Base-by-base conservation (phyloP, 2,888 invertebrate genomes). In the Hypselothyrea guttata region DNA sequence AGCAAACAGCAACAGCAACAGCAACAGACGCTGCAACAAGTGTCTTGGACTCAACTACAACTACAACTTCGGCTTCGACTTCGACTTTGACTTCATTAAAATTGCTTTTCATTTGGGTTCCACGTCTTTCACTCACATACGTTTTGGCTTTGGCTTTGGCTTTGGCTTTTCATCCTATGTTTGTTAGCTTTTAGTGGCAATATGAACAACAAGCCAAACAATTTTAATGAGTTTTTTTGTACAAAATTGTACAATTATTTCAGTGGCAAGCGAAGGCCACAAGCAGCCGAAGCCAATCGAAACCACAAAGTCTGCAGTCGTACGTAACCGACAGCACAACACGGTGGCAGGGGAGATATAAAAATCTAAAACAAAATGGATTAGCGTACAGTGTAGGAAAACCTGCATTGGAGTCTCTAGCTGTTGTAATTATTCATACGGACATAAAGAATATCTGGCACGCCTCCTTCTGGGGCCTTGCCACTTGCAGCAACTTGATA, bases 171-270 rank as follows among this genome's bases (percentile, higher is more conserved):
- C n/a, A n/a, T n/a, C n/a, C n/a, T n/a, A n/a, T n/a, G n/a, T n/a
- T n/a, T n/a, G n/a, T n/a, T n/a, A 40, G 45, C 58, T 83, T 58
- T 57, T 56, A 35, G 42, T 11, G 38, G 18, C 35, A 63, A 9
- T 27, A 56, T 8, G 33, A 48, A 56, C 46, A 53, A 44, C 27
- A 30, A 47, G 37, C 46, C 37, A 71, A 58, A 57, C 63, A 53
- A 75, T 81, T 77, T 84, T 76, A 84, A 76, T 76, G 75, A 84
- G 81, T 69, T 81, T 83, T 84, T 77, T 70, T 74, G 60, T 84
- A 22, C 22, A 22, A 22, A 84, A 77, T 74, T 76, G 74, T 79
- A 68, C 57, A 52, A 37, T 53, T 54, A 33, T 68, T 54, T 70
- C 54, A 37, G 54, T 51, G 54, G 18, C 68, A 66, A 74, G 75